Conservation (phyloP, 2,113 vertebrate genomes). For the Cettia cetti region DNA sequence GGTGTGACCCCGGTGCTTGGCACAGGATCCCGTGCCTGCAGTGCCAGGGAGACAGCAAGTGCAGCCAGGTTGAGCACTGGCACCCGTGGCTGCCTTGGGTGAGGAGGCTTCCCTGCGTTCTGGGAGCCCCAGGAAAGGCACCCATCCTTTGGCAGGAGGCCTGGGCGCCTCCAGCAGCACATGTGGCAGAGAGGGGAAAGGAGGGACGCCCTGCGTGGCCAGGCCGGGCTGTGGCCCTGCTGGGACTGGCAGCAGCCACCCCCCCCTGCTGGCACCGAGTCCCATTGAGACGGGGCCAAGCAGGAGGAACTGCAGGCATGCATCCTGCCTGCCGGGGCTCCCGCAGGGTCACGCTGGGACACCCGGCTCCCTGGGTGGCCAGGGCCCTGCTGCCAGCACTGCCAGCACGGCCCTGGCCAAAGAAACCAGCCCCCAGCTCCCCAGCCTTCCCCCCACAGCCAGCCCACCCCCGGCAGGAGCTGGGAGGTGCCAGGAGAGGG, state of each 20-base stretch:
- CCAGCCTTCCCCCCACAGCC: not conserved
- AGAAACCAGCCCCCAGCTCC: not conserved
- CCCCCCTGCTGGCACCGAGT: not conserved
- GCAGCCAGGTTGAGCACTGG: not conserved
- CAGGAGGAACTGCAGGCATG: constrained; percentile 66
- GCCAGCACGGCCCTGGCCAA: not conserved
- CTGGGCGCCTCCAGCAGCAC: not conserved
- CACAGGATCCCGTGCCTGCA: rapidly evolving
- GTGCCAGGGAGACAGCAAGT: not conserved
- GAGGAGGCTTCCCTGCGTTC: not conserved
- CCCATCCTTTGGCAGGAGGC: not conserved
- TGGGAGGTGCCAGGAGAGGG: not conserved
- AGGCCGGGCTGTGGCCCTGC: not conserved
- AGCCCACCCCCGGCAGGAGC: rapidly evolving
- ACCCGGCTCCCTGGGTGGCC: constrained; percentile 35
- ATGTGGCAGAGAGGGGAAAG: not conserved
- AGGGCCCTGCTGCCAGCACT: not conserved
- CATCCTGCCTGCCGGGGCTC: constrained; percentile 45
- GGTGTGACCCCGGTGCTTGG: not conserved
- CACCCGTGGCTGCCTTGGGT: not conserved
- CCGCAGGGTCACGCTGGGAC: constrained; percentile 57
- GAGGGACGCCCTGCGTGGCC: not conserved
- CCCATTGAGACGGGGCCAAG: constrained; percentile 46
- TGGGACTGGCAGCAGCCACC: not conserved
- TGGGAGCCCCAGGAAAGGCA: not conserved